phyloP scores from a whole-genome alignment of 2,797 vertebrate species.

The Hafferia zeledoni region DNA sequence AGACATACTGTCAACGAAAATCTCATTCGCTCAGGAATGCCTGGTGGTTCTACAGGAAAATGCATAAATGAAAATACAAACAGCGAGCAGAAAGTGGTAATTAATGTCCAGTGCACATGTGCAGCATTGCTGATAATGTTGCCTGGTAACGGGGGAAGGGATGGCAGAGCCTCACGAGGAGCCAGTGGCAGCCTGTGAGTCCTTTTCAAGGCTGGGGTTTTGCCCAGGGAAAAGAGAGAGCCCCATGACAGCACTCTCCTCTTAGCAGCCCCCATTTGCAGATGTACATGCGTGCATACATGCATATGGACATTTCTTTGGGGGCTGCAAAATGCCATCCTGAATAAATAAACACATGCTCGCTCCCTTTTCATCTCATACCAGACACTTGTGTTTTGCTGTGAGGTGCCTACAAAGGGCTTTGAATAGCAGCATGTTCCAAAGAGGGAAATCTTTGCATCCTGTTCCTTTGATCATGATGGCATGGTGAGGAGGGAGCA shows the following conservation, averaged over 20 bases:
- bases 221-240: neutral
- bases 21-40: neutral
- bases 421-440: slow-evolving; percentile 1
- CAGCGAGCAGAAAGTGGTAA: slow-evolving; percentile 12
- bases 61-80: slow-evolving; percentile 10
- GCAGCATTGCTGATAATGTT: slow-evolving; percentile 43
- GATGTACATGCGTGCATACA: neutral
- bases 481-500: neutral
- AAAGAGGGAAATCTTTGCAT: neutral
- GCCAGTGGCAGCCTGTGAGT: neutral
- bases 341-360: neutral
- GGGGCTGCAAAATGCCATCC: neutral
- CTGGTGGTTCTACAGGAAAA: slow-evolving; percentile 2
- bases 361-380: neutral
- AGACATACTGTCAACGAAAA: neutral
- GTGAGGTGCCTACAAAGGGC: neutral
- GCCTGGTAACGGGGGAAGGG: slow-evolving; percentile 56
- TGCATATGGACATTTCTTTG: neutral
- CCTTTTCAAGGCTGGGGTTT: neutral
- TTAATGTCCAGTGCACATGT: slow-evolving; percentile 20
- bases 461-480: slow-evolving; percentile 17
- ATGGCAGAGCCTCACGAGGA: slow-evolving; percentile 10
- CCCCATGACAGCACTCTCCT: neutral
- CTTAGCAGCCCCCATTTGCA: neutral
- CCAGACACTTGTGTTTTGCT: slow-evolving; percentile 1